Evolutionary conservation across 1,140 invertebrate species (phyloP).

Genomic region (Drosophila pruinosa): DNA sequence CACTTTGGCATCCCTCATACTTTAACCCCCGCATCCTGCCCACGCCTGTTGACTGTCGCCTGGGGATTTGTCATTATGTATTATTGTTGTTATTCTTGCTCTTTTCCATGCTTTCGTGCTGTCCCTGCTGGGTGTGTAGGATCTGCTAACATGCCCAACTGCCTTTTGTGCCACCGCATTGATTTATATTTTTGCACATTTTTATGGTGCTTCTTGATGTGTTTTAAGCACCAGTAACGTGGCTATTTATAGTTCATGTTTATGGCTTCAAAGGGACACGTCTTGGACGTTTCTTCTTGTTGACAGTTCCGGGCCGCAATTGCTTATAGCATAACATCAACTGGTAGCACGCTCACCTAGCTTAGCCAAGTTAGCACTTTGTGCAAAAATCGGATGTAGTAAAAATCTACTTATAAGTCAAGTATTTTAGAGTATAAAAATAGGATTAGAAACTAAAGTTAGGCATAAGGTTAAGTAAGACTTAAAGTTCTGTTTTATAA

Average conservation of each 20-base stretch:
- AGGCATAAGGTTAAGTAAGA: too few relatives aligned
- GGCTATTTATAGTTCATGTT: constrained; percentile 39
- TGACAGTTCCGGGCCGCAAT: constrained; percentile 5
- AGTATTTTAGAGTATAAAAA: too few relatives aligned
- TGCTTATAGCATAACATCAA: too few relatives aligned
- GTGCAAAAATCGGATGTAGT: not conserved
- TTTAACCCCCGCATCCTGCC: not conserved
- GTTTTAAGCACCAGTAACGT: not conserved
- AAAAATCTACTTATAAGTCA: too few relatives aligned
- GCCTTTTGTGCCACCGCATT: constrained; percentile 49
- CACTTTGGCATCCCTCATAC: constrained; percentile 41
- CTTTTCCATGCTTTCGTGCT: not conserved
- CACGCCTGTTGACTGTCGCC: constrained; percentile 42
- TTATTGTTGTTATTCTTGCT: constrained; percentile 30
- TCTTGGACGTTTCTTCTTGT: not conserved
- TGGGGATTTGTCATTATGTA: constrained; percentile 60
- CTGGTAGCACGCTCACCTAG: not conserved
- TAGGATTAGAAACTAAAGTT: too few relatives aligned
- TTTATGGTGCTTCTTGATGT: constrained; percentile 38
- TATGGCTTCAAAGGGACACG: constrained; percentile 1
- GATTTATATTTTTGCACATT: constrained; percentile 71
- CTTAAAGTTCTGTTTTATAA: too few relatives aligned
- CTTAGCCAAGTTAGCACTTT: not conserved
- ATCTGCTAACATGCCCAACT: constrained; percentile 34
- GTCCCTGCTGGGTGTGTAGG: not conserved